These are phyloP conservation scores for Matsumurasca onukii DNA, from an alignment of 1,140 invertebrate species.

Conservation along the genomic window DNA sequence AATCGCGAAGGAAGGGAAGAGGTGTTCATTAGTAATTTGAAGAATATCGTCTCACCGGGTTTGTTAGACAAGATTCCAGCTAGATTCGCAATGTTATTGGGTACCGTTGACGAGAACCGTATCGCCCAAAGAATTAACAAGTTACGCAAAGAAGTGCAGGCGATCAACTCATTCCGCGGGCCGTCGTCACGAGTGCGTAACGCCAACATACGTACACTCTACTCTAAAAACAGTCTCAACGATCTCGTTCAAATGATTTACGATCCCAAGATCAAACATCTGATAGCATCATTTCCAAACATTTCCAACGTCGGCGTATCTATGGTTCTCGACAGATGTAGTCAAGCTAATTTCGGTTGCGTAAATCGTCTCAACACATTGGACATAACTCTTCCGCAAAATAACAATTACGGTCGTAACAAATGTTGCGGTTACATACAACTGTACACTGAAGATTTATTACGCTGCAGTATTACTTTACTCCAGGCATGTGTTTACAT, in stretches of 20 bases:
- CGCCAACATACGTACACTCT: not conserved
- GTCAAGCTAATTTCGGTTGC: not conserved
- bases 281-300: not conserved
- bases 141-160: not conserved
- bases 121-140: not conserved
- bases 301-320: not conserved
- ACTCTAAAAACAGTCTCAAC: not conserved
- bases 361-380: not conserved
- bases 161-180: not conserved
- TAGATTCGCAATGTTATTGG: not conserved
- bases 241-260: not conserved
- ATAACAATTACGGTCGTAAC: slow-evolving; percentile 11
- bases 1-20: not conserved
- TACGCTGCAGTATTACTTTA: not conserved
- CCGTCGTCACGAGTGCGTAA: not conserved
- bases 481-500: not conserved
- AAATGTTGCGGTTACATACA: not conserved
- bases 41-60: not conserved
- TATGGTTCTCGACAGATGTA: not conserved
- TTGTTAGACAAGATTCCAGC: slow-evolving; percentile 4
- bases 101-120: not conserved
- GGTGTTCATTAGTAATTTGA: not conserved
- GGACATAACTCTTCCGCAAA: not conserved
- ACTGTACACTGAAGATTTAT: not conserved
- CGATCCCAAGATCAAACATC: not conserved